Percentiles rank a stretch among this genome's conserved stretches.
Evolutionary conservation across 2,113 vertebrate species (phyloP).

Genomic region (Podilymbus podiceps): DNA sequence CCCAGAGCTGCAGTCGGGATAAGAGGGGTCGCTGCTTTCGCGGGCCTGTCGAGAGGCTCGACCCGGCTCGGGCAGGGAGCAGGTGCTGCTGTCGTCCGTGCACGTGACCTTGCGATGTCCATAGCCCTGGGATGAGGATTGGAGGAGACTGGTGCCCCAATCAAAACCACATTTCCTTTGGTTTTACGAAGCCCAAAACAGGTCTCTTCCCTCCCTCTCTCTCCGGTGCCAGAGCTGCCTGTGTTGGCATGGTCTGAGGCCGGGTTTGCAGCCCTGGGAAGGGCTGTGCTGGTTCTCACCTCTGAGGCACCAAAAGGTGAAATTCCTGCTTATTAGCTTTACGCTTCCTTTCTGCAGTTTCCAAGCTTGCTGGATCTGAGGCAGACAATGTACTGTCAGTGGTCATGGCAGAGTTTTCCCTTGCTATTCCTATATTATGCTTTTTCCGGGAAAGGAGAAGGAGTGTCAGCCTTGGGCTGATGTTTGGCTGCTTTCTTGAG

Average conservation of each 20-base stretch:
- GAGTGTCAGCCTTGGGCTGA: neutral
- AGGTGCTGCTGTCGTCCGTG: rapidly evolving
- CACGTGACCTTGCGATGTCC: rapidly evolving
- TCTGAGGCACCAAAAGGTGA: neutral
- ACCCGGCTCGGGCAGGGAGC: rapidly evolving
- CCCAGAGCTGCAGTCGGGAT: neutral
- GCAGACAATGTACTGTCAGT: neutral
- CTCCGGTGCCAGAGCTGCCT: neutral
- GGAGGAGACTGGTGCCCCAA: rapidly evolving
- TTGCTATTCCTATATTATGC: neutral
- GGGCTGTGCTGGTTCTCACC: neutral
- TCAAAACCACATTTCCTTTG: rapidly evolving
- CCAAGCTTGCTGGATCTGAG: neutral
- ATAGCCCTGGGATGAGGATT: neutral
- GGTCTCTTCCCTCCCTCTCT: too few relatives aligned
- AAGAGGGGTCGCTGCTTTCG: neutral
- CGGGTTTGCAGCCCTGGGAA: rapidly evolving
- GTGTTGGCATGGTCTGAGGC: neutral
- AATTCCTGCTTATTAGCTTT: neutral
- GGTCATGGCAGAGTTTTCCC: neutral
- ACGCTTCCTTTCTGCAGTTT: neutral
- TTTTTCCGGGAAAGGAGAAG: neutral
- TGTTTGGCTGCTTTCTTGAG: neutral
- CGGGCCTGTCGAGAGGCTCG: rapidly evolving
- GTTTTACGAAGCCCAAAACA: neutral